phyloP scores from a whole-genome alignment of 1,140 invertebrate genomes.

The Drosophila auraria region DNA sequence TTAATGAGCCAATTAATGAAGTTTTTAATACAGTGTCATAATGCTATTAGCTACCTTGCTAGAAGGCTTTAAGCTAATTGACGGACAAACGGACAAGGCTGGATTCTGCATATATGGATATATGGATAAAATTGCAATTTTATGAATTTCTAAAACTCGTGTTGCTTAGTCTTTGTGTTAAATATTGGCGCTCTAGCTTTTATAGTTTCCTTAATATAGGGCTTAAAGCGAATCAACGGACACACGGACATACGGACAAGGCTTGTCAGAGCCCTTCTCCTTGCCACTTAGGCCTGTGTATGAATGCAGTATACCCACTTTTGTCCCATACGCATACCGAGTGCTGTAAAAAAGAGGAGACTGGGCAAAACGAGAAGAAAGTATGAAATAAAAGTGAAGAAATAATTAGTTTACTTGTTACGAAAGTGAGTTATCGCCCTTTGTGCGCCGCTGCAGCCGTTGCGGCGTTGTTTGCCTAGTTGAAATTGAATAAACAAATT shows the following conservation, averaged over 20 bases:
- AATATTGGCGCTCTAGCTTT: no score
- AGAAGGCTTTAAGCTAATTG: background rate
- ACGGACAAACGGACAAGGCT: background rate
- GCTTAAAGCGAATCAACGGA: background rate
- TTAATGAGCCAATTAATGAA: no score
- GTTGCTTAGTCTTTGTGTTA: no score
- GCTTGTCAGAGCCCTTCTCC: background rate
- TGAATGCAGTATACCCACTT: background rate
- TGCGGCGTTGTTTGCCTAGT: conserved; percentile 70
- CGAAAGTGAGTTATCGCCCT: conserved; percentile 79
- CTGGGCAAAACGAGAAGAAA: conserved; percentile 12
- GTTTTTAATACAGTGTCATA: no score
- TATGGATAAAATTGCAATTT: no score
- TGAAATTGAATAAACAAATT: conserved; percentile 81
- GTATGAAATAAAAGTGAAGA: conserved; percentile 68
- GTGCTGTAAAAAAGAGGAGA: background rate
- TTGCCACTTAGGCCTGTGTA: background rate
- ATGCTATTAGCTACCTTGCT: background rate
- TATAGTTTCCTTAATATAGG: no score
- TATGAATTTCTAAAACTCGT: no score
- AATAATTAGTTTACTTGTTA: conserved; percentile 84
- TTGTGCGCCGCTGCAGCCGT: conserved; percentile 62
- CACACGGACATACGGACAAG: background rate
- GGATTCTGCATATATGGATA: background rate
- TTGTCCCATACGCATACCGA: conserved; percentile 4